Evolutionary conservation across 1,140 invertebrate genomes (phyloP), one percentile per base, ranked within the genome.

Genomic region (Apis mellifera): DNA sequence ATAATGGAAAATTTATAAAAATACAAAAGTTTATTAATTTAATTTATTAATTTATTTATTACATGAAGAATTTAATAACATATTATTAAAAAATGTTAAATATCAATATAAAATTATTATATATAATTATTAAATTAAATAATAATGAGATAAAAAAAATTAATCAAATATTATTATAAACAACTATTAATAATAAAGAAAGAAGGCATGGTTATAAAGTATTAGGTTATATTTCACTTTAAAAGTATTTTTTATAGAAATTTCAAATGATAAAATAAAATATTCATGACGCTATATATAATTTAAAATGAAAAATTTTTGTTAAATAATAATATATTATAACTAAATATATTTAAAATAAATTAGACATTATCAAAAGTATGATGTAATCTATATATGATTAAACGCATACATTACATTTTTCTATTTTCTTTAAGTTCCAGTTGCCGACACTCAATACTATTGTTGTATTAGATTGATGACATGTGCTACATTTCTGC

Each of bases 341-440:
- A 60, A 23, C 0, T 15, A 0, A 13, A n/a, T 17, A 60, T 83
- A 62, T n/a, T 9, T 1, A 21, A 32, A 66, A n/a, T 19, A 17
- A 12, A 57, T 21, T n/a, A 13, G 0, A 1, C 3, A 57, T 59
- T 52, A n/a, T 78, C 12, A 52, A 77, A 78, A 68, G 60, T 19
- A 55, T 92, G 92, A 93, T 92, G 92, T 92, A 93, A 93, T 91
- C 65, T 74, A 54, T 23, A 48, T 23, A 64, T 76, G 77, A 55
- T 84, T 71, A 78, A n/a, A 55, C 21, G 21, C 68, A 68, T 83
- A 89, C 82, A 74, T 90, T 91, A 94, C 93, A 81, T 91, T 91
- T 93, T 86, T 76, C 59, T 11, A n/a, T 48, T 86, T 84, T 90
- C 42, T 83, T 78, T 15, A 48, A 15, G 32, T 83, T 86, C 90